These are phyloP conservation scores for Papilio aristodemus DNA, from an alignment of 1,140 invertebrate species.

Conservation along the genomic window DNA sequence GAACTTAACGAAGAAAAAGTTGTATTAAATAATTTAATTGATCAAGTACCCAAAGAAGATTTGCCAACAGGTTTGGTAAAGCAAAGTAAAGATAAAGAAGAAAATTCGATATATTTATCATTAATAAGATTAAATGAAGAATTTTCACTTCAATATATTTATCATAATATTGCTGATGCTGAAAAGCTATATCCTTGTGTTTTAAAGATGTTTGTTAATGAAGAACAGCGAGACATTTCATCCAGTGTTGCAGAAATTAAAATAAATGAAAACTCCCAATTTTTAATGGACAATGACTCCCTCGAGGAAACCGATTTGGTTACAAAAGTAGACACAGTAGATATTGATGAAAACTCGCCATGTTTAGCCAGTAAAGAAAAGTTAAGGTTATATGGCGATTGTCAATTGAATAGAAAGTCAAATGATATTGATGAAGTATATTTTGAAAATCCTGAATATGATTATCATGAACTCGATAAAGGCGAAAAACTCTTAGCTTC, in stretches of 20 bases:
- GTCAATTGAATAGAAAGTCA: neutral
- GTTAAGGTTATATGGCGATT: neutral
- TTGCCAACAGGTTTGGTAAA: neutral
- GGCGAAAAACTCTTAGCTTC: conserved; percentile 17
- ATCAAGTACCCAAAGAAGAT: neutral
- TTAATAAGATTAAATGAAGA: neutral
- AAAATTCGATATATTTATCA: neutral
- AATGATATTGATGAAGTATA: neutral
- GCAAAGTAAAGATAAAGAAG: neutral
- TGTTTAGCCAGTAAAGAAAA: neutral
- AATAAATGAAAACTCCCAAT: neutral
- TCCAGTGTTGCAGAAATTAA: neutral
- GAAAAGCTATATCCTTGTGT: conserved; percentile 20
- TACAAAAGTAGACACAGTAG: neutral
- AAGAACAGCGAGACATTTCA: neutral
- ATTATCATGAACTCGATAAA: conserved; percentile 15
- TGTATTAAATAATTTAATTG: neutral
- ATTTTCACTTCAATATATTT: conserved; percentile 1
- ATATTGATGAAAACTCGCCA: neutral
- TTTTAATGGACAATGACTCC: neutral
- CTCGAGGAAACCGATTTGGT: neutral
- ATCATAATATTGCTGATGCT: conserved; percentile 14
- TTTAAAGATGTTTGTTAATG: neutral
- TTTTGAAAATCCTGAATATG: conserved; percentile 25
- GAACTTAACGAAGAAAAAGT: neutral